Conservation (phyloP, 2,888 invertebrate genomes). For the Ophion obscuratus region DNA sequence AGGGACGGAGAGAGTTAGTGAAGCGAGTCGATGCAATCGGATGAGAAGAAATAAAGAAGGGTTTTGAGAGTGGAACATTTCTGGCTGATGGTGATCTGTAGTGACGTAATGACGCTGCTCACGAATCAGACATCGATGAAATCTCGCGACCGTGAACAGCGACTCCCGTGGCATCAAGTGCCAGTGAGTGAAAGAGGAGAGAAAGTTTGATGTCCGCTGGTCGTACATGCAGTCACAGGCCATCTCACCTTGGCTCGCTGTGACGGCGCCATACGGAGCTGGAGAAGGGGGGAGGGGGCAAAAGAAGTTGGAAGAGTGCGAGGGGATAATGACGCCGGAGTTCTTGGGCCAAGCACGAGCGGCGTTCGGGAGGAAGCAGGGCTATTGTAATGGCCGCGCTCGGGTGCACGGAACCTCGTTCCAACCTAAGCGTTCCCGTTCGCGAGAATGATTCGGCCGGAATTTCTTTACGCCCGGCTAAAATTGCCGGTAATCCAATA, state of each 20-base stretch:
- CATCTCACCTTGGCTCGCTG: neutral
- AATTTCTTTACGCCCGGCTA: neutral
- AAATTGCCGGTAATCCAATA: neutral
- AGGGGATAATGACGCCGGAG: constrained; percentile 8
- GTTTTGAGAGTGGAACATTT: neutral
- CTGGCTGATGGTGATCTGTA: neutral
- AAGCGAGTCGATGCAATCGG: constrained; percentile 11
- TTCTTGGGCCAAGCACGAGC: neutral
- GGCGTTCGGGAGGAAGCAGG: neutral
- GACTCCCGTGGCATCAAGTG: neutral
- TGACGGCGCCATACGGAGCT: neutral
- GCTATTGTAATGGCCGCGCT: neutral
- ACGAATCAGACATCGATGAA: constrained; percentile 19
- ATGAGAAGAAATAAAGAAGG: constrained; percentile 17
- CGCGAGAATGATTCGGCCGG: neutral
- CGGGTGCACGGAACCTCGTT: neutral
- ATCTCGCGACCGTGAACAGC: neutral
- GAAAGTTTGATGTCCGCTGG: constrained; percentile 9
- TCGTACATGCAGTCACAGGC: neutral
- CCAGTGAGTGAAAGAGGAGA: neutral
- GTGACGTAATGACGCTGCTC: constrained; percentile 8
- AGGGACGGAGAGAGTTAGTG: constrained; percentile 27
- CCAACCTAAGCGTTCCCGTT: neutral
- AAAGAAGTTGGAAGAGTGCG: constrained; percentile 27
- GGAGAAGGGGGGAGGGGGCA: neutral